Evolutionary conservation across 2,888 invertebrate genomes (phyloP).

Genomic region (Coleophora deauratella): DNA sequence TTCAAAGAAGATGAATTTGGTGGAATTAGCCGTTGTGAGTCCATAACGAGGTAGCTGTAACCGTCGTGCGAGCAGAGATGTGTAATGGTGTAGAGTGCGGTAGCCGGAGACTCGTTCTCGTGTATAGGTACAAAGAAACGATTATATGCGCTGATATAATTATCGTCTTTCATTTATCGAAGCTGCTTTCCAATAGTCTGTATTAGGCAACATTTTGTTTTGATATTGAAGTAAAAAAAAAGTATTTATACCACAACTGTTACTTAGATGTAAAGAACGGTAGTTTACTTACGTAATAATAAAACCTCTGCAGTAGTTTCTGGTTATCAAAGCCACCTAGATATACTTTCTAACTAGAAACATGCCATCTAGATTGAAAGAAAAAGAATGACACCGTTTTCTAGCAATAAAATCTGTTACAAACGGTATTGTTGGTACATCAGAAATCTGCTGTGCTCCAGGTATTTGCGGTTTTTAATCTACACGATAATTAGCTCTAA

Average conservation of each 20-base stretch:
- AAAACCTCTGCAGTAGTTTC: too few species aligned
- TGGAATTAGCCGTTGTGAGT: conserved; percentile 16
- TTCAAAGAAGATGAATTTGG: not conserved
- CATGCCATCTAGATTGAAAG: conserved; percentile 44
- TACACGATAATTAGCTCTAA: too few species aligned
- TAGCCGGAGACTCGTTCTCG: conserved; percentile 51
- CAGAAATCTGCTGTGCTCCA: too few species aligned
- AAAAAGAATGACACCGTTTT: conserved; percentile 20
- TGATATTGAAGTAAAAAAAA: too few species aligned
- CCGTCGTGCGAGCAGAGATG: conserved; percentile 50
- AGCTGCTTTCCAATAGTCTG: too few species aligned
- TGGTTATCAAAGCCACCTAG: conserved; percentile 40
- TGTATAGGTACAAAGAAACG: conserved; percentile 70
- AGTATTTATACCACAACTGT: too few species aligned
- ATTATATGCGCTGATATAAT: conserved; percentile 64
- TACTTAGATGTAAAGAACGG: too few species aligned
- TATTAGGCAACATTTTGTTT: too few species aligned
- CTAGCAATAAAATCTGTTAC: conserved; percentile 4
- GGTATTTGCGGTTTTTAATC: too few species aligned
- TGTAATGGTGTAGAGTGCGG: conserved; percentile 59
- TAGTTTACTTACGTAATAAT: not conserved
- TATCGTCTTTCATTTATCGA: conserved; percentile 26
- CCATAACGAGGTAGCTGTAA: conserved; percentile 47
- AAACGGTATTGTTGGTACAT: not conserved
- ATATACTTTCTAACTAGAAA: conserved; percentile 28